A percentile compares a stretch with the other conserved stretches of the same genome.
phyloP scores from a whole-genome alignment of 2,797 vertebrate genomes.

The Sebastes kiyomatsui region DNA sequence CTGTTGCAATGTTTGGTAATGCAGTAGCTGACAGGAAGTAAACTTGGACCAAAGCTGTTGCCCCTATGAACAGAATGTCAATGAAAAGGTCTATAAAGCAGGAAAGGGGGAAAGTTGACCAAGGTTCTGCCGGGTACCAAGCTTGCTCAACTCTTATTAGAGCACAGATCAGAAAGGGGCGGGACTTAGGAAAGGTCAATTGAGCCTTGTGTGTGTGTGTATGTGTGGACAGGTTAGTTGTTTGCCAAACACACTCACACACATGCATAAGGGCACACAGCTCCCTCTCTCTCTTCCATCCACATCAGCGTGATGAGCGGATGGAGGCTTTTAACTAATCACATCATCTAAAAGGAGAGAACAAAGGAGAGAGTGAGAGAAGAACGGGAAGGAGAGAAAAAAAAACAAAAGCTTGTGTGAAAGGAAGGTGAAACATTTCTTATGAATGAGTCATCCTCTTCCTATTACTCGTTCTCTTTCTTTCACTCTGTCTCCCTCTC shows the following conservation, averaged over 20 bases:
- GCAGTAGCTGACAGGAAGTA: too few relatives aligned
- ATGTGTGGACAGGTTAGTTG: not conserved
- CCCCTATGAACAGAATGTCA: too few relatives aligned
- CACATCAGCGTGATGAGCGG: slow-evolving; percentile 41
- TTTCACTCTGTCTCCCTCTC: slow-evolving; percentile 49
- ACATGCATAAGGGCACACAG: not conserved
- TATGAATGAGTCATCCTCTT: slow-evolving; percentile 54
- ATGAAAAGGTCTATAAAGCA: not conserved
- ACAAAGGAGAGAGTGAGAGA: slow-evolving; percentile 23
- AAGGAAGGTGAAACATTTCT: slow-evolving; percentile 48
- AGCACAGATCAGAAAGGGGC: not conserved
- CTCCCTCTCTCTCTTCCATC: slow-evolving; percentile 11
- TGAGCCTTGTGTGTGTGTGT: not conserved
- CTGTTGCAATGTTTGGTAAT: too few relatives aligned
- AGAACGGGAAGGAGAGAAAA: slow-evolving; percentile 8
- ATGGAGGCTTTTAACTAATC: slow-evolving; percentile 69
- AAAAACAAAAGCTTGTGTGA: slow-evolving; percentile 18
- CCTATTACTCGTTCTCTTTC: slow-evolving; percentile 22
- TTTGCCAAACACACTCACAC: slow-evolving; percentile 2
- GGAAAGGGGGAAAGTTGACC: not conserved
- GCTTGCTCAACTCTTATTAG: not conserved
- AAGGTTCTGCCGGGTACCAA: not conserved
- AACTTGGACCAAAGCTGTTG: too few relatives aligned
- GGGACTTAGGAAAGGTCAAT: too few relatives aligned
- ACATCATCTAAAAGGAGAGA: slow-evolving; percentile 53